Base-by-base conservation (phyloP, 2,113 vertebrate species). In the Gasterosteus aculeatus region DNA sequence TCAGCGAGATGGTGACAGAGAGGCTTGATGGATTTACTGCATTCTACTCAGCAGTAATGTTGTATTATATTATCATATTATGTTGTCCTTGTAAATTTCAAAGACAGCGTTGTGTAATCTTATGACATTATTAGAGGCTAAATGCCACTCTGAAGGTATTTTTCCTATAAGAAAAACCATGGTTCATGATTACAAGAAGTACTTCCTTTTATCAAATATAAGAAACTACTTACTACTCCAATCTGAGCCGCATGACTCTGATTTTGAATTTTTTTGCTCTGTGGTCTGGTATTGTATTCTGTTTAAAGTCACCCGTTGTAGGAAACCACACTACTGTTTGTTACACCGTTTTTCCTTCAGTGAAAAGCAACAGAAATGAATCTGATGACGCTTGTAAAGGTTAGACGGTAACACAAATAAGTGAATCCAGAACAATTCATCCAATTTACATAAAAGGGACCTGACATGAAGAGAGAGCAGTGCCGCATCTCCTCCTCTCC, bases 281-380 rank as follows among this genome's bases (percentile, higher is more conserved):
- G 22, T 26, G 22, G 22, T 5, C 38, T 56, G 15, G 51, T 31
- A 0, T 6, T 51, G 19, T 29, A 41, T 53, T 72, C 58, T 51
- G 58, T 72, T 61, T 49, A 71, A 72, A 38, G 46, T 53, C 49
- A 44, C 47, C 56, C 56, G 11, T 26, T 44, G 33, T 62, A 53
- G 44, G 12, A 15, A 62, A 29, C n/a, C 22, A 33, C 39, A 74
- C 51, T 12, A 16, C 16, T 44, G 18, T n/a, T 14, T 44, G 4
- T 16, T 31, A 38, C 57, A 51, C 41, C 42, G 29, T 29, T 64
- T 54, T 38, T n/a, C 15, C 38, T 63, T 69, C 19, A 38, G 65
- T 10, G 5, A 64, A 47, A 47, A 35, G 49, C n/a, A 47, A 39
- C 51, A 63, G 2, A 26, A 62, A 46, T 77, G 9, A 12, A 10